A percentile compares a stretch with the other conserved stretches of the same genome.
These are phyloP conservation scores for Trachemys scripta DNA, from an alignment of 2,113 vertebrate genomes.

Conservation along the genomic window DNA sequence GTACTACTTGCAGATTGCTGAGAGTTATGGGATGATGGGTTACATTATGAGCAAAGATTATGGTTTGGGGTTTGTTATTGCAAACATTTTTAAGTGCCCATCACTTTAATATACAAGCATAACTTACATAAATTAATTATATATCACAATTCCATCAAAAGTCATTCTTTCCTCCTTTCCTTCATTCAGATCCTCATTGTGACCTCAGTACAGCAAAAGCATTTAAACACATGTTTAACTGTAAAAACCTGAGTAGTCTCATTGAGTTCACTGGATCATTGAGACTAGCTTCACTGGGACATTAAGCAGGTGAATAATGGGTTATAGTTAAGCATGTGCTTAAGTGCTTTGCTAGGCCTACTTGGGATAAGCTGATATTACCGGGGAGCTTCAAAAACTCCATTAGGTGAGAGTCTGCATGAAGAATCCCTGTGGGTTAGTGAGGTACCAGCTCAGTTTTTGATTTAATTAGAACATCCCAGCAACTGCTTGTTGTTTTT, in stretches of 20 bases:
- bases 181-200: background rate
- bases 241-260: background rate
- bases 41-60: background rate
- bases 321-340: background rate
- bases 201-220: background rate
- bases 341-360: background rate
- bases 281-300: background rate
- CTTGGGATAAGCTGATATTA: background rate
- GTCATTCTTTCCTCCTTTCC: background rate
- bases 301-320: background rate
- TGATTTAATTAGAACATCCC: background rate
- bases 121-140: background rate
- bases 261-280: background rate
- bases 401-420: background rate
- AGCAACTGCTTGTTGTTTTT: background rate
- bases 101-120: background rate
- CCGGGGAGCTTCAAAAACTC: background rate
- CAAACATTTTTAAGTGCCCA: background rate
- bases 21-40: background rate
- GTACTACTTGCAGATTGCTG: background rate
- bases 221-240: background rate
- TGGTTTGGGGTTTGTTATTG: background rate
- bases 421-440: background rate
- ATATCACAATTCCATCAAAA: background rate
- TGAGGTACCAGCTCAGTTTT: background rate